Conservation (phyloP, 2,888 invertebrate genomes). For the Listrodromus nycthemerus region DNA sequence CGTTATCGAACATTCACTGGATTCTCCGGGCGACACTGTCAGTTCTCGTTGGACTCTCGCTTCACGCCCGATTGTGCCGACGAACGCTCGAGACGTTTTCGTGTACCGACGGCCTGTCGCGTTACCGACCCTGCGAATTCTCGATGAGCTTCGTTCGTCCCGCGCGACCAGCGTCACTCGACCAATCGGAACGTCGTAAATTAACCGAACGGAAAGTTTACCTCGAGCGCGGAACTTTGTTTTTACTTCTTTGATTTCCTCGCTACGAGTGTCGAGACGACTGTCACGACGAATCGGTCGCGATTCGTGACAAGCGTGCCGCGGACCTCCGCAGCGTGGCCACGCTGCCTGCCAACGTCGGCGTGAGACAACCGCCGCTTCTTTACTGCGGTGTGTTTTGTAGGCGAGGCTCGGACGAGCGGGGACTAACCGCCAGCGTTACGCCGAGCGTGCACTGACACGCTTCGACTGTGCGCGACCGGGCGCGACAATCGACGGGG, state of each 20-base stretch:
- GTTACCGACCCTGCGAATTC: too few relatives aligned
- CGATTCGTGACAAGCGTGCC: not conserved
- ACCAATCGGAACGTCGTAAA: too few relatives aligned
- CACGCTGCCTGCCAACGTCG: conserved; percentile 65
- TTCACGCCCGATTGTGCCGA: too few relatives aligned
- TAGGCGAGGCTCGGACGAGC: conserved; percentile 64
- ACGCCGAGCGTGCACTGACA: conserved; percentile 43
- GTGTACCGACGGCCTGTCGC: too few relatives aligned
- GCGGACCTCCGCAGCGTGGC: not conserved
- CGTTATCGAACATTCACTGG: conserved; percentile 8
- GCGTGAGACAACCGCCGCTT: conserved; percentile 76
- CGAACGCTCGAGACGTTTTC: too few relatives aligned
- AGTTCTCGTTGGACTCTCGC: too few relatives aligned
- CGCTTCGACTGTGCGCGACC: conserved; percentile 38
- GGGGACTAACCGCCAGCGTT: conserved; percentile 62
- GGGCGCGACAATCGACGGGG: conserved; percentile 11
- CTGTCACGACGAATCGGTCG: not conserved
- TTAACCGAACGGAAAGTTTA: too few relatives aligned
- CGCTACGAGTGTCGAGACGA: not conserved
- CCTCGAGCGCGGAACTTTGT: too few relatives aligned
- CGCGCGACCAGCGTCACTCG: too few relatives aligned
- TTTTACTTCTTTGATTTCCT: too few relatives aligned
- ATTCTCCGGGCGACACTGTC: not conserved
- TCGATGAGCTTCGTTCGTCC: too few relatives aligned
- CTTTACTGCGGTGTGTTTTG: conserved; percentile 78